Evolutionary conservation across 2,888 invertebrate genomes (phyloP), one percentile per base, ranked within the genome.

Genomic region (Seira musarum): DNA sequence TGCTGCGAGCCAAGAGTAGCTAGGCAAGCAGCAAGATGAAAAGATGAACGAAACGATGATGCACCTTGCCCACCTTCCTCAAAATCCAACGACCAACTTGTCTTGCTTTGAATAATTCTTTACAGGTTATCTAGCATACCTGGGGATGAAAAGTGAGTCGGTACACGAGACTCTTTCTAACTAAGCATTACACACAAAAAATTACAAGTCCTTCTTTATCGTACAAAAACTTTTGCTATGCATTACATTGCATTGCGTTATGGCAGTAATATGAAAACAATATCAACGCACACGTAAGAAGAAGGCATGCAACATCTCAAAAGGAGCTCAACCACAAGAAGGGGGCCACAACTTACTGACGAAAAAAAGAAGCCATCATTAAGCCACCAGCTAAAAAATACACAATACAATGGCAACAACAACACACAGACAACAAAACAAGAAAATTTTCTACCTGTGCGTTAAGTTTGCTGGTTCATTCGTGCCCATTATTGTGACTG

Each of bases 41-140:
- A n/a, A n/a, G n/a, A 65, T 5, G 35, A 35, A 57, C 22, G 68
- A 46, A 63, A 74, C 65, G 78, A 83, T 83, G 83, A 83, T 83
- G 71, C 68, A 80, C 76, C 80, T 80, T 78, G 75, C 74, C 75
- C 82, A 82, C 77, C 82, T 80, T 82, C 63, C 82, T 70, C 74
- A 63, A 72, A 35, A 64, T 70, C 74, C 71, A 76, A 80, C 75
- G 71, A 76, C 71, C 70, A 53, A 69, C 71, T 81, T 81, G 24
- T 66, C 70, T 25, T 68, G 64, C 74, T 74, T 74, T 57, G 74
- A 75, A 74, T 70, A 40, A 78, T 53, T 79, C 61, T 63, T 79
- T 53, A 79, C 63, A 22, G 25, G 72, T 60, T 61, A 57, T 71
- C 66, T 61, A 78, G 19, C 69, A n/a, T 61, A 77, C 66, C 46